These are phyloP conservation scores for Drosophila nigrodunni DNA, from an alignment of 1,140 invertebrate species.

Conservation along the genomic window DNA sequence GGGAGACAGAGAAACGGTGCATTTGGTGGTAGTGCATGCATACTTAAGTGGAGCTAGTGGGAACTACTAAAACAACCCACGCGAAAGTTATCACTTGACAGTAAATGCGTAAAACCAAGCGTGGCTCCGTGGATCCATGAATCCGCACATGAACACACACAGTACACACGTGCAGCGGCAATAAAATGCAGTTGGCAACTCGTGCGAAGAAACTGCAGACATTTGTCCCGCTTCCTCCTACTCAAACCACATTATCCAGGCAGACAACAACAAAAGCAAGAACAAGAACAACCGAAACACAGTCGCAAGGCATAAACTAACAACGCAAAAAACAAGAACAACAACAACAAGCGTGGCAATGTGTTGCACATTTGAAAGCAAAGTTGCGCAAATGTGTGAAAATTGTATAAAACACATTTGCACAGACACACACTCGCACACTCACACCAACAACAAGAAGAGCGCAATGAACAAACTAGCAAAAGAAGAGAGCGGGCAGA, in stretches of 20 bases:
- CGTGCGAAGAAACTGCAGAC: constrained; percentile 54
- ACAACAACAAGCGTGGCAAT: constrained; percentile 63
- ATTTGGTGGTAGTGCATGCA: not conserved
- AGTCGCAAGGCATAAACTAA: constrained; percentile 37
- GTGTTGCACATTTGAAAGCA: constrained; percentile 79
- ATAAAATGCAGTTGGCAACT: constrained; percentile 75
- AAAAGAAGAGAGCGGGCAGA: not conserved
- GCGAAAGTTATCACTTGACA: constrained; percentile 75
- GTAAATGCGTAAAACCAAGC: constrained; percentile 71
- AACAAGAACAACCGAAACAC: not conserved
- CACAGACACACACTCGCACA: constrained; percentile 31
- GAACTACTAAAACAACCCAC: constrained; percentile 73
- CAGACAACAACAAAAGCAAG: not conserved
- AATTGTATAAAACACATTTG: constrained; percentile 58
- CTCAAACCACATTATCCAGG: too few relatives aligned
- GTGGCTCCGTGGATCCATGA: constrained; percentile 59
- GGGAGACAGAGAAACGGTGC: not conserved
- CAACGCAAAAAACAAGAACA: constrained; percentile 22
- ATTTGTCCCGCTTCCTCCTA: constrained; percentile 32
- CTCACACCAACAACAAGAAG: constrained; percentile 41
- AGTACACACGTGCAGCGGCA: constrained; percentile 41
- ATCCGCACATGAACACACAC: constrained; percentile 33
- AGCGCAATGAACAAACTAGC: constrained; percentile 3
- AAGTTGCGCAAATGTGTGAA: constrained; percentile 78
- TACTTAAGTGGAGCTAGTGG: not conserved